Percentiles rank a stretch among this genome's conserved stretches.
Conservation (phyloP, 2,888 invertebrate species). For the Dinocampus coccinellae region DNA sequence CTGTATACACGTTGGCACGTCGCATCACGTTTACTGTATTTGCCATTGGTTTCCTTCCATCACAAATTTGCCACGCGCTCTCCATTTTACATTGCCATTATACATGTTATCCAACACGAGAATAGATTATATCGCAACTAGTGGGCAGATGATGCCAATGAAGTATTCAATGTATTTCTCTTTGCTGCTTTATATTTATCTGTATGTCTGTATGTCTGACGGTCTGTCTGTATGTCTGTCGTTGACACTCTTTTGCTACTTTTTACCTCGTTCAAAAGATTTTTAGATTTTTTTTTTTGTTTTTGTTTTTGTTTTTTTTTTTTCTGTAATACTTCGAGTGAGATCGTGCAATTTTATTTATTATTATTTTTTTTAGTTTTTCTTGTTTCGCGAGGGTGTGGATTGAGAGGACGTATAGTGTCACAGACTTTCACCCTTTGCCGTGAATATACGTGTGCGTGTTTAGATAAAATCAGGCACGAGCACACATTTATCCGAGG, state of each 20-base stretch:
- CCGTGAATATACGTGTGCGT: background rate
- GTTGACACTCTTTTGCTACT: background rate
- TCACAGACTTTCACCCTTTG: background rate
- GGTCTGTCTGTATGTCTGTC: too few species aligned
- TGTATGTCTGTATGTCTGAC: too few species aligned
- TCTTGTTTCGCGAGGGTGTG: background rate
- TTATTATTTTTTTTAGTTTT: background rate
- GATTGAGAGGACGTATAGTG: too few species aligned
- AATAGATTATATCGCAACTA: constrained; percentile 52
- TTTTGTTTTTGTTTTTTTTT: background rate
- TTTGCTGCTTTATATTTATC: background rate
- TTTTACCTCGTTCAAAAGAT: background rate
- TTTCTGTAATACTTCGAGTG: background rate
- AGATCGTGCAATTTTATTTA: too few species aligned
- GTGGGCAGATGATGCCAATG: constrained; percentile 49
- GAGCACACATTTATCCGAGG: background rate
- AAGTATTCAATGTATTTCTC: background rate
- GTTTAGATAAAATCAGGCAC: background rate
- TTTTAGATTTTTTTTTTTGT: too few species aligned
- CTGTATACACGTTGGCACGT: constrained; percentile 59
- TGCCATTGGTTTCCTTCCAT: constrained; percentile 14
- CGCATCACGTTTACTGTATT: constrained; percentile 20
- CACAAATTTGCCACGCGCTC: constrained; percentile 19
- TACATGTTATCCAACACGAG: constrained; percentile 31
- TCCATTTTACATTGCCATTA: constrained; percentile 23